Evolutionary conservation across 2,113 vertebrate species (phyloP).

Genomic region (Uropsilus gracilis): DNA sequence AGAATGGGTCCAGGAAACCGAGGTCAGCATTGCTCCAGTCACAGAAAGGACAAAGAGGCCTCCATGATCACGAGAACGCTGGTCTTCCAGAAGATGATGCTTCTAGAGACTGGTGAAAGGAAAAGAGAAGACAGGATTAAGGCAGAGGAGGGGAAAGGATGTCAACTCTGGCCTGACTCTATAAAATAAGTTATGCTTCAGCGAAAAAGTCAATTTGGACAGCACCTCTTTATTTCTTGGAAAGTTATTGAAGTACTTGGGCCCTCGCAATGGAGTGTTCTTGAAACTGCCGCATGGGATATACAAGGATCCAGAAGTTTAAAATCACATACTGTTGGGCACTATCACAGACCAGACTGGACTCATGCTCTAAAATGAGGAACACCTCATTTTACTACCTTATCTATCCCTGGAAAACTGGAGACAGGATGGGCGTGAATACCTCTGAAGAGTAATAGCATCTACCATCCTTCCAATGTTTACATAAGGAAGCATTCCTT

Average conservation of each 20-base stretch:
- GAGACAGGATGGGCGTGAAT: too few species aligned
- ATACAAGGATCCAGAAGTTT: conserved; percentile 30
- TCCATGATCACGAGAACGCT: not conserved
- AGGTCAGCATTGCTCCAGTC: conserved; percentile 77
- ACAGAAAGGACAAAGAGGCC: conserved; percentile 49
- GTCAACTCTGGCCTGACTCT: conserved; percentile 2
- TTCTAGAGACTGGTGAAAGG: conserved; percentile 49
- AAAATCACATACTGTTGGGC: too few species aligned
- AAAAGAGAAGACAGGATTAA: conserved; percentile 36
- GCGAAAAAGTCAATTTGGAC: not conserved
- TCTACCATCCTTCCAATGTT: too few species aligned
- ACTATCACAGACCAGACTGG: too few species aligned
- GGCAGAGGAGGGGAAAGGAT: not conserved
- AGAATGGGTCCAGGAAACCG: conserved; percentile 73
- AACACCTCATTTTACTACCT: too few species aligned
- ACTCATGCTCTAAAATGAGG: too few species aligned
- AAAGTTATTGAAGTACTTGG: not conserved
- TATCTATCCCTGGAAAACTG: too few species aligned
- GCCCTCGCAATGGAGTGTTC: not conserved
- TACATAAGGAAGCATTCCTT: too few species aligned
- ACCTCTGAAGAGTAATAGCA: too few species aligned
- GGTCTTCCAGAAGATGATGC: not conserved
- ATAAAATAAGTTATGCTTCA: not conserved
- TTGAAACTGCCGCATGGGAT: conserved; percentile 10
- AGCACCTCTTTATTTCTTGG: conserved; percentile 7